Conservation (phyloP, 2,888 invertebrate species). For the Poecilus cupreus region DNA sequence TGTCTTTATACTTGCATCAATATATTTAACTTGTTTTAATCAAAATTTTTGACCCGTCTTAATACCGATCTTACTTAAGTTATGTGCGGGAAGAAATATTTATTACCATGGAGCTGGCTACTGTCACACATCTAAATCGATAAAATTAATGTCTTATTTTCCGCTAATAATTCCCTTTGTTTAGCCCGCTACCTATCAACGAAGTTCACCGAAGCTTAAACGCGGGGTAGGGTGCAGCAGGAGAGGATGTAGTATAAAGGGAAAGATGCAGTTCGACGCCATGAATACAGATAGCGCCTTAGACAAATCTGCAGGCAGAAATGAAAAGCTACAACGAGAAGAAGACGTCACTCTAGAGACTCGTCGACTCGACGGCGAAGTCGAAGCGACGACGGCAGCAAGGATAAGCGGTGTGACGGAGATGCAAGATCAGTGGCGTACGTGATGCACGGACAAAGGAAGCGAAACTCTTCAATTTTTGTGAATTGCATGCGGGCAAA, state of each 20-base stretch:
- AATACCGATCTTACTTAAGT: too few relatives aligned
- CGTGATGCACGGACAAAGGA: constrained; percentile 30
- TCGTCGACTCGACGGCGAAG: constrained; percentile 27
- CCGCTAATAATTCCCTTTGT: too few relatives aligned
- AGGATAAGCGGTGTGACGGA: not conserved
- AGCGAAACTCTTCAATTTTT: constrained; percentile 23
- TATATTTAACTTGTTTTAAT: too few relatives aligned
- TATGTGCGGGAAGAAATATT: too few relatives aligned
- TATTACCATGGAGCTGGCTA: too few relatives aligned
- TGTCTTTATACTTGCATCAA: too few relatives aligned
- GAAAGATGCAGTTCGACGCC: constrained; percentile 60
- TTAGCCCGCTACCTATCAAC: too few relatives aligned
- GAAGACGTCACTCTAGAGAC: constrained; percentile 56
- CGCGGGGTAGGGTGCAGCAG: constrained; percentile 60
- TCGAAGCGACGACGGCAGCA: not conserved
- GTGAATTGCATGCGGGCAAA: constrained; percentile 16
- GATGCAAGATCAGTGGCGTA: not conserved
- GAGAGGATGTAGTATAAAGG: constrained; percentile 48
- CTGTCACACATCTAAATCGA: too few relatives aligned
- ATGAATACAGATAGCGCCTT: constrained; percentile 67
- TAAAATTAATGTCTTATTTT: too few relatives aligned
- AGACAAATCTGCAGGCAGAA: constrained; percentile 66
- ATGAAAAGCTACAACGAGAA: constrained; percentile 65
- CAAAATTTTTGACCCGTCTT: too few relatives aligned
- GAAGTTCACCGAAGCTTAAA: too few relatives aligned